A percentile compares a stretch with the other conserved stretches of the same genome.
These are phyloP conservation scores for Cryptoblepharus egeriae DNA, from an alignment of 2,797 vertebrate species.

Conservation along the genomic window DNA sequence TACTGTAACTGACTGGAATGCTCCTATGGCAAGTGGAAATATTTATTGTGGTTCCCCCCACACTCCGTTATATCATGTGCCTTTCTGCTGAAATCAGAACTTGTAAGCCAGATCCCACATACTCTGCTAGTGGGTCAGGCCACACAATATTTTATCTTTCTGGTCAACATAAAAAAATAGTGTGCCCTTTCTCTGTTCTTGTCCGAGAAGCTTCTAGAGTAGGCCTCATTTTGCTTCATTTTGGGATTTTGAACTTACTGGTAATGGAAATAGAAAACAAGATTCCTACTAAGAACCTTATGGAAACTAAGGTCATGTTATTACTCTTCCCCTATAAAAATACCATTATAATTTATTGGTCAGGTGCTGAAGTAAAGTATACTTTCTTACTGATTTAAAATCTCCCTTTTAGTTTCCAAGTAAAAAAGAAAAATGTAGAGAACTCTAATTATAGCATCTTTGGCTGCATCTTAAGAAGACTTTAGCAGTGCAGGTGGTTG, in stretches of 20 bases:
- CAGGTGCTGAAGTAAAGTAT: not conserved
- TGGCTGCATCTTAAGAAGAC: not conserved
- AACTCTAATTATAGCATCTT: not conserved
- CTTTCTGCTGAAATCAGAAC: no score
- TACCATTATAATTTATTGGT: constrained; percentile 10
- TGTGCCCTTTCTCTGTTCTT: not conserved
- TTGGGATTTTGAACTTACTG: not conserved
- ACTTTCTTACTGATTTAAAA: constrained; percentile 2
- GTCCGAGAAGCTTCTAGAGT: not conserved
- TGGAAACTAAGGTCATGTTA: not conserved
- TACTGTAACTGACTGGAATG: no score
- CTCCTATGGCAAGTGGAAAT: no score
- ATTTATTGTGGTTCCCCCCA: no score
- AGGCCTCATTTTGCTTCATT: not conserved
- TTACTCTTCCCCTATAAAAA: constrained; percentile 10
- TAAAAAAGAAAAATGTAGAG: not conserved
- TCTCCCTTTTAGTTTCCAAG: not conserved
- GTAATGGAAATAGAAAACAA: not conserved
- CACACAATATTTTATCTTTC: no score
- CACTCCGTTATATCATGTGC: no score
- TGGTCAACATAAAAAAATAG: no score
- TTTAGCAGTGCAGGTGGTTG: not conserved
- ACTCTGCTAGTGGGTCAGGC: no score
- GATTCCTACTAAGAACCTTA: accelerated
- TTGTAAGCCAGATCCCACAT: no score